Evolutionary conservation across 2,797 vertebrate genomes (phyloP).

Genomic region (Toxotes lorentzi): DNA sequence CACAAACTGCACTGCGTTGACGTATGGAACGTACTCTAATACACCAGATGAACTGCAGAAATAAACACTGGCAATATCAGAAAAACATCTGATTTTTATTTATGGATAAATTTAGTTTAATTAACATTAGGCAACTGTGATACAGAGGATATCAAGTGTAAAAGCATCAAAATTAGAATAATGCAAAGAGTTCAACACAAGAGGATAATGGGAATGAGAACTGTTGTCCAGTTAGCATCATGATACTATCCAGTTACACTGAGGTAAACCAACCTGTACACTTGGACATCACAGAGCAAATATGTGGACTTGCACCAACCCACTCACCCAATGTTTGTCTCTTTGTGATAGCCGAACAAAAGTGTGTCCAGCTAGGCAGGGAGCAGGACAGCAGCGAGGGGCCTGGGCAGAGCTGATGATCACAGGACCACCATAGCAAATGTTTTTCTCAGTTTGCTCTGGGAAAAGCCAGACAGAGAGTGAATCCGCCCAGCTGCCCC

Average conservation of each 20-base stretch:
- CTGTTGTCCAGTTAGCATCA: neutral
- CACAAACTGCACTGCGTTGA: neutral
- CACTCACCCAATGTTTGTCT: constrained; percentile 36
- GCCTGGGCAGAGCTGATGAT: constrained; percentile 74
- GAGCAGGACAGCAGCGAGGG: constrained; percentile 45
- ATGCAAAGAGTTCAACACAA: neutral
- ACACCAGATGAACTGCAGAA: neutral
- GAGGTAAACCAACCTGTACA: constrained; percentile 12
- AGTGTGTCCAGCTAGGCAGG: constrained; percentile 37
- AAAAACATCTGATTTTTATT: neutral
- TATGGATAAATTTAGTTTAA: neutral
- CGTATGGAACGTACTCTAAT: too few species aligned
- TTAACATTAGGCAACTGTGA: neutral
- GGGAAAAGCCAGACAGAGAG: constrained; percentile 59
- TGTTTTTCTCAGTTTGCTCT: constrained; percentile 73
- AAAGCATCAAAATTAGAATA: neutral
- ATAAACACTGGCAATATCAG: neutral
- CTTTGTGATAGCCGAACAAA: constrained; percentile 52
- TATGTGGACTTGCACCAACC: neutral
- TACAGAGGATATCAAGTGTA: neutral
- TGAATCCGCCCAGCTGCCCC: constrained; percentile 61
- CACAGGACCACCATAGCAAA: constrained; percentile 72
- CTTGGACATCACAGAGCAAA: constrained; percentile 17
- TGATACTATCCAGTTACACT: constrained; percentile 9
- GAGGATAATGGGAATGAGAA: neutral